These are phyloP conservation scores for Plebejus argus DNA, from an alignment of 2,888 invertebrate genomes.

Conservation along the genomic window DNA sequence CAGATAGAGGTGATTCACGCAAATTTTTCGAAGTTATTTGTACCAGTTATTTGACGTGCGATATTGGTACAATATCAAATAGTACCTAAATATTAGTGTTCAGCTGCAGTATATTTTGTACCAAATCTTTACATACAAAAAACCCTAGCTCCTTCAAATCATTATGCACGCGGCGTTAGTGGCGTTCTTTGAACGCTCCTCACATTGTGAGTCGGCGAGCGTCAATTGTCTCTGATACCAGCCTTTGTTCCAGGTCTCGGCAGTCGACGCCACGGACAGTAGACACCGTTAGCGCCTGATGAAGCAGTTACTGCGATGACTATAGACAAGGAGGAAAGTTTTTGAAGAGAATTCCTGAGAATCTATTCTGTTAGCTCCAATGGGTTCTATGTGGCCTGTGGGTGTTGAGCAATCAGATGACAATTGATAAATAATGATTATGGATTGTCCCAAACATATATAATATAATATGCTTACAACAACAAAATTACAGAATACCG, in stretches of 20 bases:
- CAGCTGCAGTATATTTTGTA: no score
- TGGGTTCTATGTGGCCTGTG: neutral
- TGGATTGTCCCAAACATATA: no score
- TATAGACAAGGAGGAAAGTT: neutral
- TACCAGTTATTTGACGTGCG: no score
- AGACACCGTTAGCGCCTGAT: conserved; percentile 19
- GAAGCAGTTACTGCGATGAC: neutral
- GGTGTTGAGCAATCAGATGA: no score
- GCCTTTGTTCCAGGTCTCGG: conserved; percentile 27
- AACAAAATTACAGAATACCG: no score
- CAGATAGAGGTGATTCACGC: no score
- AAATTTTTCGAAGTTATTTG: no score
- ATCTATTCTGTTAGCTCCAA: neutral
- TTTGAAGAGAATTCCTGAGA: neutral
- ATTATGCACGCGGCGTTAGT: conserved; percentile 1
- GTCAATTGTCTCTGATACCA: conserved; percentile 26
- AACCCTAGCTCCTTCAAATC: neutral
- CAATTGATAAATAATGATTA: no score
- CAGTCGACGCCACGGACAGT: conserved; percentile 19
- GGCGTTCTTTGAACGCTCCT: conserved; percentile 16
- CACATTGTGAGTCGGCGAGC: conserved; percentile 24
- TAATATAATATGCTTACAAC: no score
- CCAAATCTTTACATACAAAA: neutral
- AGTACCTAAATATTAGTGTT: neutral
- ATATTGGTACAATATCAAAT: neutral